Base-by-base conservation (phyloP, 1,140 invertebrate genomes). In the Dermatophagoides farinae region DNA sequence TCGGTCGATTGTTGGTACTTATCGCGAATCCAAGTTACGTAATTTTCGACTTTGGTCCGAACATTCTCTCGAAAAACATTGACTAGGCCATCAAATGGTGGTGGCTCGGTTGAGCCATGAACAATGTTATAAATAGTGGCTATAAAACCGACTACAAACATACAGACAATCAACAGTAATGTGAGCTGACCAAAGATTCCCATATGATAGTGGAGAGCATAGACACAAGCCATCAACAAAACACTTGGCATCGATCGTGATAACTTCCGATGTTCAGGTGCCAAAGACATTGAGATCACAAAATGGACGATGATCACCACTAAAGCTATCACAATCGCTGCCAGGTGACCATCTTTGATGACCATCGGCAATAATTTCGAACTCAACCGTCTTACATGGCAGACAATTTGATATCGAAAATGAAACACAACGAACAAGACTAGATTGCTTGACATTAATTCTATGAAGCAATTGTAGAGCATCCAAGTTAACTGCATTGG, bases 401-500 rank as follows among this genome's bases (percentile, higher is more conserved):
- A 4, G 31, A 64, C 12, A 14, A 53, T 53, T 22, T 68, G 49
- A 41, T 63, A 57, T 39, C 64, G 31, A 18, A 67, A 12, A 51
- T 65, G 67, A 22, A 65, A 65, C 47, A 66, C 47, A 5, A 65
- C 40, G 38, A 75, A 64, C 0, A 70, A 37, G 43, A 70, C 68
- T 31, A 68, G 60, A 61, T 76, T 65, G 20, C 66, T 53, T 12
- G 66, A 59, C 22, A 76, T 65, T 18, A 66, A 70, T 8, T 66
- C 67, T 53, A 82, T 85, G 55, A 91, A 73, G 25, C 72, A 71
- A 61, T 90, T 82, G 0, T 86, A 83, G 1, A 80, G 69, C 63
- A 75, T 74, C 67, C 86, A 81, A 14, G 84, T 70, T 62, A 83
- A 71, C 66, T 80, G 78, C 6, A 89, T 64, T 18, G 88, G 89